Evolutionary conservation across 2,113 vertebrate species (phyloP).

Genomic region (Nothobranchius kuhntae): DNA sequence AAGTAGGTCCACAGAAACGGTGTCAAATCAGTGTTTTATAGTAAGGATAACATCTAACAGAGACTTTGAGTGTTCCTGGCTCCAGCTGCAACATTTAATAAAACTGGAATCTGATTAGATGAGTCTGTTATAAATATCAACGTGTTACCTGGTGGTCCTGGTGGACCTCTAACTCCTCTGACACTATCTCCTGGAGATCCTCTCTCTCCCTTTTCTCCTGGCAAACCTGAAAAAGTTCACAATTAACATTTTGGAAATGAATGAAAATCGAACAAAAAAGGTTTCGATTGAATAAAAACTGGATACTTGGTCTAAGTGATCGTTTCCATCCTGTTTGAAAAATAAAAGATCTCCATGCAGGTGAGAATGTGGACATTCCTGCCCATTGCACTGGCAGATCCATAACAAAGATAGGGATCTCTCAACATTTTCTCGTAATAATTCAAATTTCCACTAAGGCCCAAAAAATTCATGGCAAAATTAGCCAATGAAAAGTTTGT

Average conservation of each 20-base stretch:
- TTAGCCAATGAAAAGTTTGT: not conserved
- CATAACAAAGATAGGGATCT: no score
- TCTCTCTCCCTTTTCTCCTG: conserved; percentile 96
- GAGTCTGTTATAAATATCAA: not conserved
- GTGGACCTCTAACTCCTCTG: conserved; percentile 88
- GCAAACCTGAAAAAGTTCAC: conserved; percentile 77
- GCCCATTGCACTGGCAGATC: no score
- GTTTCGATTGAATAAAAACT: no score
- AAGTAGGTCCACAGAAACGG: conserved; percentile 7
- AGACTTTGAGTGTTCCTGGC: not conserved
- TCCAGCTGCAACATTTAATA: conserved; percentile 23
- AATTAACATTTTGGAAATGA: not conserved
- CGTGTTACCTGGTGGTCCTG: conserved; percentile 88
- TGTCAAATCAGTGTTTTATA: conserved; percentile 12
- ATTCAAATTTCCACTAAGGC: not conserved
- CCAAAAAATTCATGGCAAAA: not conserved
- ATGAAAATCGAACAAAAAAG: no score
- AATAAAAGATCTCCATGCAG: no score
- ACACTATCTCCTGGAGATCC: conserved; percentile 81
- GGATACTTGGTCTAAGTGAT: no score
- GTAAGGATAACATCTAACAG: conserved; percentile 3
- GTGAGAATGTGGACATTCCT: no score
- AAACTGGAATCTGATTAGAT: not conserved
- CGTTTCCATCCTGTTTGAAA: no score
- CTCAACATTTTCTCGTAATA: not conserved